Base-by-base conservation (phyloP, 2,888 invertebrate genomes). In the Melieria picta region DNA sequence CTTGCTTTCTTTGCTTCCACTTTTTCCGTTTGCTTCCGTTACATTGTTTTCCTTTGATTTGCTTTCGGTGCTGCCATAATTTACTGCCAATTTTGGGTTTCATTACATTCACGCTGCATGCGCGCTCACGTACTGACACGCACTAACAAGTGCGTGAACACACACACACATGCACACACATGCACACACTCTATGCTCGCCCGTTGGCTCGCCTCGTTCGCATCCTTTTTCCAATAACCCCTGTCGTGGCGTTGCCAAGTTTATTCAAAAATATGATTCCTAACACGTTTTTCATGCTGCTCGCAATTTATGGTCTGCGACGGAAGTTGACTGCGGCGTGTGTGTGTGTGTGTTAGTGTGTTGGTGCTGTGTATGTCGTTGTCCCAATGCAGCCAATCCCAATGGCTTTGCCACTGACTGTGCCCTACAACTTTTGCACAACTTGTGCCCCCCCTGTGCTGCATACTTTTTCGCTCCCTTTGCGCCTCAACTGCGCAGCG, bases 241-340 rank as follows among this genome's bases (percentile, higher is more conserved):
- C 10, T 7, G 13, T 42, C 45, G 52, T 30, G 30, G 30, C 16
- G 46, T 50, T 9, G 9, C 16, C 3, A 52, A 42, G 11, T 61
- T 47, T 13, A 61, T 61, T 61, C 45, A 61, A 61, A 61, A 61
- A 61, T 61, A 61, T 61, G 61, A 61, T 56, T 46, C 65, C 65
- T 13, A 46, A 60, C 50, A 60, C 60, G 11, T 60, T 50, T 58
- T 66, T 30, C 57, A 45, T 66, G 47, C 10, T 5, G 7, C 57
- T 16, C 52, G 66, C 48, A 10, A 7, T 30, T 30, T 30, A 30
- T 30, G 30, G 30, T 30, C 1, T 30, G 30, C 30, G 30, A 30
- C 30, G 30, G 30, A 16, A 11, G 30, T 30, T 30, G 30, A 30
- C 30, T 30, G 30, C 30, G 30, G 30, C 30, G 10, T 48, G 5